A percentile compares a stretch with the other conserved stretches of the same genome.
Evolutionary conservation across 2,888 invertebrate genomes (phyloP).

Genomic region (Pegoplata infirma): DNA sequence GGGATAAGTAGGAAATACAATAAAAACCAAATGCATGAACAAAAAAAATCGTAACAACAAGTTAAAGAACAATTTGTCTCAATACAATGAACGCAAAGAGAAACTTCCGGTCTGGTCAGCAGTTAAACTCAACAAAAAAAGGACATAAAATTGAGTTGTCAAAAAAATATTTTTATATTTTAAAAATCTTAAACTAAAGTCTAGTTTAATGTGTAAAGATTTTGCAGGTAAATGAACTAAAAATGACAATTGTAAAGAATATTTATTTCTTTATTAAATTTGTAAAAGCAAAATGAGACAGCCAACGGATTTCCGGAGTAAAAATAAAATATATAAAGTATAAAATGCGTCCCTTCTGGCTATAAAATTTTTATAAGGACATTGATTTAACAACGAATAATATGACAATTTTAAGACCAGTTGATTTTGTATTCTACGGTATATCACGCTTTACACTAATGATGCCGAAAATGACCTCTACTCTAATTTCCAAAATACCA

Average conservation of each 20-base stretch:
- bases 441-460: too few relatives aligned
- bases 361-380: slow-evolving; percentile 12
- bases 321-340: slow-evolving; percentile 38
- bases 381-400: neutral
- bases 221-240: slow-evolving; percentile 49
- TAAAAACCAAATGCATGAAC: slow-evolving; percentile 17
- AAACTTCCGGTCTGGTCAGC: slow-evolving; percentile 58
- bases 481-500: too few relatives aligned
- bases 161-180: slow-evolving; percentile 37
- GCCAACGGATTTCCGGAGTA: slow-evolving; percentile 59
- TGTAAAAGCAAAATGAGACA: slow-evolving; percentile 23
- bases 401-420: neutral
- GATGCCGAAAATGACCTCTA: too few relatives aligned
- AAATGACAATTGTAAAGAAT: neutral
- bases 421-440: too few relatives aligned
- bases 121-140: slow-evolving; percentile 12
- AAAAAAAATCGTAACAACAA: slow-evolving; percentile 24
- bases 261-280: slow-evolving; percentile 40
- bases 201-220: slow-evolving; percentile 33
- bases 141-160: slow-evolving; percentile 58
- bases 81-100: slow-evolving; percentile 19
- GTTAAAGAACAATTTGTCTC: slow-evolving; percentile 50
- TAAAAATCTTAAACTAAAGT: slow-evolving; percentile 37
- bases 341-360: slow-evolving; percentile 42
- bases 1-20: slow-evolving; percentile 58